Base-by-base conservation (phyloP, 2,888 invertebrate genomes). In the Drosophila kokeensis region DNA sequence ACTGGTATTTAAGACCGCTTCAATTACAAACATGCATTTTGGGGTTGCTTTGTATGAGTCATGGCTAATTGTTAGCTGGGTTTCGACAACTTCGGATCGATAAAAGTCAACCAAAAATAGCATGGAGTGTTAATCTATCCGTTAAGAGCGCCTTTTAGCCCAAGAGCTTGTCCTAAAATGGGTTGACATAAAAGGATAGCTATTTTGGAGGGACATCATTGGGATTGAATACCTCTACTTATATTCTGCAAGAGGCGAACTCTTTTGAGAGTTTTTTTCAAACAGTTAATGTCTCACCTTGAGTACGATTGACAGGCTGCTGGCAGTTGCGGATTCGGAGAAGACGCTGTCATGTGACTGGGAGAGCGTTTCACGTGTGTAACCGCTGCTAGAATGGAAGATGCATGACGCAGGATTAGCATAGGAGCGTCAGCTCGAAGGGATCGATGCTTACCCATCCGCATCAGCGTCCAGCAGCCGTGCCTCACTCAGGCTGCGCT, bases 261-360 rank as follows among this genome's bases (percentile, higher is more conserved):
- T 10, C 45, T 21, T 45, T 7, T 21, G 15, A 15, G 15, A 24
- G 2, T 45, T 8, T 45, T 15, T 15, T 24, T 4, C 15, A 45
- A 45, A 4, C 45, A 24, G 15, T 24, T 45, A 45, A 8, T 45
- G 45, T 84, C 92, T 91, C 75, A 93, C 93, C 93, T 93, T 93
- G 40, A 93, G 84, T 45, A 92, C 92, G 48, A 92, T 92, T 29
- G 93, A 93, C 63, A 93, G 87, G 76, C 92, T 93, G 85, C 93
- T 93, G 48, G 93, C 93, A 29, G 93, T 93, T 38, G 92, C 93
- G 61, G 93, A 93, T 87, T 93, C 97, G 63, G 97, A 97, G 94
- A 98, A 98, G 89, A 98, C 97, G 80, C 97, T 97, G 94, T 98
- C 98, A 93, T 98, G 97, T 29, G 97, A 97, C 89, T 98, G 96